phyloP scores from a whole-genome alignment of 2,797 vertebrate species.

The Bovichtus diacanthus region DNA sequence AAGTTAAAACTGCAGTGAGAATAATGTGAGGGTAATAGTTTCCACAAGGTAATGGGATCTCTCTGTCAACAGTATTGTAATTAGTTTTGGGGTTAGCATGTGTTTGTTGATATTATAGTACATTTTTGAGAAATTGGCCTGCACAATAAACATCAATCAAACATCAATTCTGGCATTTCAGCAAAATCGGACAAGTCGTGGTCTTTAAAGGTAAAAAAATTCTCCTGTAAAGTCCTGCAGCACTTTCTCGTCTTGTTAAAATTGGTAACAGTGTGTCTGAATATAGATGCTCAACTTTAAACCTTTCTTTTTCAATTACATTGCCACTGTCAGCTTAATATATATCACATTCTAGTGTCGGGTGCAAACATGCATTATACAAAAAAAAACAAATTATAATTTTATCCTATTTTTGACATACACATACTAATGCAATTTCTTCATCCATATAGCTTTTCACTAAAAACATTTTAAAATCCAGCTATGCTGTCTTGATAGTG shows the following conservation, averaged over 20 bases:
- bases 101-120: constrained; percentile 10
- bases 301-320: background rate
- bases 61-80: constrained; percentile 8
- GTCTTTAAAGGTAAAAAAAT: background rate
- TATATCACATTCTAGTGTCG: background rate
- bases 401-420: background rate
- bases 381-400: background rate
- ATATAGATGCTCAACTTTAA: background rate
- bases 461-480: background rate
- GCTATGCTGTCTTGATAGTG: background rate
- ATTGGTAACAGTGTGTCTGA: background rate
- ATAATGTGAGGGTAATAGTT: constrained; percentile 23
- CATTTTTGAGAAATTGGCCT: background rate
- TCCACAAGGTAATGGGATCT: constrained; percentile 20
- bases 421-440: background rate
- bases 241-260: background rate
- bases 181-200: background rate
- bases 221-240: background rate
- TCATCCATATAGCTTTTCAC: background rate
- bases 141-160: fast-evolving
- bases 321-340: background rate
- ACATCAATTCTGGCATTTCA: background rate
- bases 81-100: background rate
- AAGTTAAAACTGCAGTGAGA: constrained; percentile 37
- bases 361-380: background rate